phyloP scores from a whole-genome alignment of 92 coral and sea anemone species.

The Phenganax stokvisi region DNA sequence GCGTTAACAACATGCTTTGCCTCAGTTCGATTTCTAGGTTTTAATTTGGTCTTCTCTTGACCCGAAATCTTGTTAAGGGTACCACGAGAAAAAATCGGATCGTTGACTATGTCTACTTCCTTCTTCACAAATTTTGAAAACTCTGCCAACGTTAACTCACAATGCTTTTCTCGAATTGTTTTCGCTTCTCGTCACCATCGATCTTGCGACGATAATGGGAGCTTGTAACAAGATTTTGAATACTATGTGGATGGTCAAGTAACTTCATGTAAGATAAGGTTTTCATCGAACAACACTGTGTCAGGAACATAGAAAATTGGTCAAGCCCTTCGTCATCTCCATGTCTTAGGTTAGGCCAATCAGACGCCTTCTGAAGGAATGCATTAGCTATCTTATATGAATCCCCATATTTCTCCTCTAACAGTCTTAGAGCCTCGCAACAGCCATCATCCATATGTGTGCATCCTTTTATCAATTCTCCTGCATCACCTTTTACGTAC shows the following conservation, averaged over 20 bases:
- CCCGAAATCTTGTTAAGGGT: neutral
- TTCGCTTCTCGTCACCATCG: neutral
- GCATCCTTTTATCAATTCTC: neutral
- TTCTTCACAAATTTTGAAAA: neutral
- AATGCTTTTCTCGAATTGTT: neutral
- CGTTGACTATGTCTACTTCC: neutral
- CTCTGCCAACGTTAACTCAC: neutral
- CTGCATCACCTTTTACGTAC: neutral
- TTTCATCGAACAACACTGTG: slow-evolving; percentile 1
- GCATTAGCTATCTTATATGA: slow-evolving; percentile 12
- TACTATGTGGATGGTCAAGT: slow-evolving; percentile 5
- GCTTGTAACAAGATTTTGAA: neutral
- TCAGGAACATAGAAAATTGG: neutral
- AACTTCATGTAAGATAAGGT: neutral
- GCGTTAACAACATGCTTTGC: neutral
- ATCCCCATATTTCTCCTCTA: slow-evolving; percentile 11
- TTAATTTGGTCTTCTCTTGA: neutral
- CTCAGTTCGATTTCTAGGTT: neutral
- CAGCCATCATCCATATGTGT: slow-evolving; percentile 5
- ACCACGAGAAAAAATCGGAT: neutral
- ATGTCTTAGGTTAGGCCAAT: slow-evolving; percentile 3
- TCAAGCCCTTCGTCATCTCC: neutral
- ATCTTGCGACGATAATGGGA: neutral
- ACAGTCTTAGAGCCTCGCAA: neutral
- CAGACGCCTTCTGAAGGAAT: neutral